These are phyloP conservation scores for Apus apus DNA, from an alignment of 2,113 vertebrate species.

Conservation along the genomic window DNA sequence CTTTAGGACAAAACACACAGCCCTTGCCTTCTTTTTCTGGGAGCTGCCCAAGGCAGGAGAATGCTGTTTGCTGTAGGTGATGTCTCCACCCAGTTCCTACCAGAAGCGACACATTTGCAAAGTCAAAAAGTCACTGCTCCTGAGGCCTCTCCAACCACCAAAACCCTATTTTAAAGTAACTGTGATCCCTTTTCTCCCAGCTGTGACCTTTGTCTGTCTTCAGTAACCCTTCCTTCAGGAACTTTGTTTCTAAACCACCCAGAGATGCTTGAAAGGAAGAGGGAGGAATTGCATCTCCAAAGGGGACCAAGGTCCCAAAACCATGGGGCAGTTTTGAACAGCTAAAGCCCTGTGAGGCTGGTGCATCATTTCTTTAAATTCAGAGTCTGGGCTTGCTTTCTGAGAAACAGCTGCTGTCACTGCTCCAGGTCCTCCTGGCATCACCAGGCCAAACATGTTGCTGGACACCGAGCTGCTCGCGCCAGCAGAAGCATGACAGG, in stretches of 20 bases:
- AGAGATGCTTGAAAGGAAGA: background rate
- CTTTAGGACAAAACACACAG: background rate
- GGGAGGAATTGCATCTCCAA: background rate
- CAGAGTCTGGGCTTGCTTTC: background rate
- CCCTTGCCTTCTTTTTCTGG: background rate
- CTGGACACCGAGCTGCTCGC: background rate
- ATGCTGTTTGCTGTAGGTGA: background rate
- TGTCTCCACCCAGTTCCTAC: background rate
- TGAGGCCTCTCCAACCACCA: background rate
- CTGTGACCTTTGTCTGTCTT: background rate
- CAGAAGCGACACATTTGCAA: background rate
- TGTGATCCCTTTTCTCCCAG: background rate
- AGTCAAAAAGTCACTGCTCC: background rate
- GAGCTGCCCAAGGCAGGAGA: background rate
- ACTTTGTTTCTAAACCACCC: background rate
- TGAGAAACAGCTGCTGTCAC: background rate
- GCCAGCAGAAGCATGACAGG: background rate
- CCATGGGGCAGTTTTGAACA: accelerated
- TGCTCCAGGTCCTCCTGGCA: background rate
- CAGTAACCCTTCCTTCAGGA: background rate
- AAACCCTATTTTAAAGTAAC: background rate
- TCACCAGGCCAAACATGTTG: background rate
- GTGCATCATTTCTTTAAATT: background rate
- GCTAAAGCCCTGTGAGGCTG: background rate
- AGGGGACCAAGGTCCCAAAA: background rate